These are phyloP conservation scores for Leptopilina syphax DNA, from an alignment of 2,888 invertebrate species.

Conservation along the genomic window DNA sequence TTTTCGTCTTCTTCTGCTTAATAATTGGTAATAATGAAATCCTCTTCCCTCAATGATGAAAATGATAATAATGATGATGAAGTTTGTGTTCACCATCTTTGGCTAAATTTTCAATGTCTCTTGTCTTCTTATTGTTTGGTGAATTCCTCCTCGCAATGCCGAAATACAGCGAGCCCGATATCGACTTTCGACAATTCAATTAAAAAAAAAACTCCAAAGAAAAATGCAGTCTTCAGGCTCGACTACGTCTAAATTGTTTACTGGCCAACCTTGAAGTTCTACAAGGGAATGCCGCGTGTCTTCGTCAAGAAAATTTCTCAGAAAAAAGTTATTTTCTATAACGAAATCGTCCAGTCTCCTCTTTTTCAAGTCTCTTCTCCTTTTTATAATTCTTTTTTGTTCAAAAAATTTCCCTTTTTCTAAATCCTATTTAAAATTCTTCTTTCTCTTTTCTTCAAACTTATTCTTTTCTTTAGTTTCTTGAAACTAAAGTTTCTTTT, in stretches of 20 bases:
- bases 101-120: slow-evolving; percentile 42
- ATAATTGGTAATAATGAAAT: slow-evolving; percentile 51
- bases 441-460: no score
- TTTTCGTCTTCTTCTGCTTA: not conserved
- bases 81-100: slow-evolving; percentile 37
- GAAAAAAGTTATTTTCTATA: slow-evolving; percentile 1
- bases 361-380: not conserved
- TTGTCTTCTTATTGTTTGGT: slow-evolving; percentile 43
- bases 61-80: slow-evolving; percentile 45
- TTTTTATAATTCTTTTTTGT: no score
- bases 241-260: slow-evolving; percentile 72
- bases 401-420: no score
- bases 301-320: slow-evolving; percentile 48
- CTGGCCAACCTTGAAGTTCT: slow-evolving; percentile 72
- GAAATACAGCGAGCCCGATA: slow-evolving; percentile 67
- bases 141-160: slow-evolving; percentile 55
- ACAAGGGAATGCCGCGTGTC: slow-evolving; percentile 62
- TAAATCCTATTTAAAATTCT: no score
- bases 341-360: not conserved
- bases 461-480: no score
- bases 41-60: slow-evolving; percentile 51
- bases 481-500: no score
- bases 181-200: slow-evolving; percentile 39
- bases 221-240: slow-evolving; percentile 64
- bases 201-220: no score